phyloP scores from a whole-genome alignment of 2,888 invertebrate species.

The Neuroscelio doddi region DNA sequence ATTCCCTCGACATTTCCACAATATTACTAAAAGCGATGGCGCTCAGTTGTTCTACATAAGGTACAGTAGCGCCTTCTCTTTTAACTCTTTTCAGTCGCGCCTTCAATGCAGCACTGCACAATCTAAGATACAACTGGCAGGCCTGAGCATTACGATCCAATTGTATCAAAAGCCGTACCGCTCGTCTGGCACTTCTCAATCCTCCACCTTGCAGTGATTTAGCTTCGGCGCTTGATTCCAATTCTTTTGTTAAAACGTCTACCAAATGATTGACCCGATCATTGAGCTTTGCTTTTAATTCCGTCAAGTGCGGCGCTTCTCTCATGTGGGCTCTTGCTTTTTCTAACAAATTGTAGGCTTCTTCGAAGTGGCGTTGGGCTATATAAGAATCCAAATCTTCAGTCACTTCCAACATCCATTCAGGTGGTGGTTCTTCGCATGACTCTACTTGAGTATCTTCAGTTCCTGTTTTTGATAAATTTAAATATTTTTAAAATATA shows the following conservation, averaged over 20 bases:
- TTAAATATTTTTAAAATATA: neutral
- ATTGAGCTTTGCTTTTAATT: conserved; percentile 73
- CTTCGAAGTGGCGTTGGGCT: conserved; percentile 96
- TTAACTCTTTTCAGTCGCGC: conserved; percentile 87
- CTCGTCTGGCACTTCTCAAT: conserved; percentile 86
- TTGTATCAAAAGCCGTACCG: conserved; percentile 87
- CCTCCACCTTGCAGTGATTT: conserved; percentile 92
- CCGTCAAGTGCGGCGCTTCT: conserved; percentile 70
- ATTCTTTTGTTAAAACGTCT: conserved; percentile 90
- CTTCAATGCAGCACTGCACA: conserved; percentile 87
- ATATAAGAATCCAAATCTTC: conserved; percentile 96
- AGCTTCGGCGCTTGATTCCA: conserved; percentile 88
- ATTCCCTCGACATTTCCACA: conserved; percentile 83
- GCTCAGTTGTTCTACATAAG: conserved; percentile 86
- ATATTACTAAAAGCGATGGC: conserved; percentile 89
- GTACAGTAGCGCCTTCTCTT: conserved; percentile 84
- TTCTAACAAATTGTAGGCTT: conserved; percentile 87
- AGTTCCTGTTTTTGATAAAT: conserved; percentile 12
- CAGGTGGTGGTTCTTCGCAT: conserved; percentile 74
- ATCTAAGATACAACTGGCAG: conserved; percentile 85
- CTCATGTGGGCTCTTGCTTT: conserved; percentile 76
- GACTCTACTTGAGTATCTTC: conserved; percentile 60
- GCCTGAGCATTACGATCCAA: conserved; percentile 83
- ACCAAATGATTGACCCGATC: conserved; percentile 82
- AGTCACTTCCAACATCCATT: conserved; percentile 92